Evolutionary conservation across 2,888 invertebrate genomes (phyloP).

Genomic region (Oxyteleia sp.): DNA sequence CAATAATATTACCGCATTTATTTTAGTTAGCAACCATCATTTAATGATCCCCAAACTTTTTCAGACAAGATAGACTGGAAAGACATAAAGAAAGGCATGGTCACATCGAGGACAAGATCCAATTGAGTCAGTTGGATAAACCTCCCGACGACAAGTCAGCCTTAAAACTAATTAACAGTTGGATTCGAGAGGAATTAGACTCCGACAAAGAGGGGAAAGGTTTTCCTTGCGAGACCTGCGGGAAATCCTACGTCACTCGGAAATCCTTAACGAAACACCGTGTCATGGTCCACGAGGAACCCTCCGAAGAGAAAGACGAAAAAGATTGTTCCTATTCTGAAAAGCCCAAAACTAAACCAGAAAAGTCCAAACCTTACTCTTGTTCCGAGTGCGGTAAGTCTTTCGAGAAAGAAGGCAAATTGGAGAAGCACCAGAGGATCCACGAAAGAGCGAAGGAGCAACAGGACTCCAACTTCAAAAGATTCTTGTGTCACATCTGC

Average conservation of each 20-base stretch:
- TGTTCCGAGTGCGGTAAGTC: constrained; percentile 81
- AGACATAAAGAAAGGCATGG: constrained; percentile 78
- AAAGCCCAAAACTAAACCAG: constrained; percentile 65
- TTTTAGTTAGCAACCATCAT: no score
- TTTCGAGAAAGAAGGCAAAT: constrained; percentile 81
- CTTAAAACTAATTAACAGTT: constrained; percentile 82
- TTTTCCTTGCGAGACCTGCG: constrained; percentile 80
- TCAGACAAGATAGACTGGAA: no score
- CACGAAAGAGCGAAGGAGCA: constrained; percentile 81
- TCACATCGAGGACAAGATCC: constrained; percentile 74
- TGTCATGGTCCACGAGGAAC: constrained; percentile 74
- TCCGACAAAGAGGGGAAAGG: constrained; percentile 81
- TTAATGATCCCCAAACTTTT: no score
- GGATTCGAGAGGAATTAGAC: constrained; percentile 83
- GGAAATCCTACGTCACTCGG: constrained; percentile 82
- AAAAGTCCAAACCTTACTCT: constrained; percentile 75
- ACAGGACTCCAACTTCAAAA: constrained; percentile 81
- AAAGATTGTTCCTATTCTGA: constrained; percentile 73
- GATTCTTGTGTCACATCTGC: constrained; percentile 84
- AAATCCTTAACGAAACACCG: constrained; percentile 82
- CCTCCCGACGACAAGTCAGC: constrained; percentile 80
- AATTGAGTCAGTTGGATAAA: constrained; percentile 73
- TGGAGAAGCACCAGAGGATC: constrained; percentile 79
- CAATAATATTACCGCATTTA: no score
- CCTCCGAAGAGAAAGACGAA: constrained; percentile 47